These are phyloP conservation scores for Zosterops borbonicus DNA, from an alignment of 2,113 vertebrate species.

Conservation along the genomic window DNA sequence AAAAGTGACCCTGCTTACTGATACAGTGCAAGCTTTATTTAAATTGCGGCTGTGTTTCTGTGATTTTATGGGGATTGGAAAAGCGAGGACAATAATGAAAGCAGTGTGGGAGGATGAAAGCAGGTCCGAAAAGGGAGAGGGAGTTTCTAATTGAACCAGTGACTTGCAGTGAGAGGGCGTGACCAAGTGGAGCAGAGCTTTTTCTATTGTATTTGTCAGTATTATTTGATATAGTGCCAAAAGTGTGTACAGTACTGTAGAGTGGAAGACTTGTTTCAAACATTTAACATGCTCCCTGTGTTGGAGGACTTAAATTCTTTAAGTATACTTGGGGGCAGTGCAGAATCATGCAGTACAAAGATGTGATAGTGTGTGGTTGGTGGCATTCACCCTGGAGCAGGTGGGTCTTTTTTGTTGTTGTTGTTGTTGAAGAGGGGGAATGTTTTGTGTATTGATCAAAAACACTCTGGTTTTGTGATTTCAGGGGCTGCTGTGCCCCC, in stretches of 20 bases:
- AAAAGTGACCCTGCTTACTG: background rate
- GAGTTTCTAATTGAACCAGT: slow-evolving; percentile 57
- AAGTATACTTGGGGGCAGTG: background rate
- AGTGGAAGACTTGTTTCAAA: slow-evolving; percentile 14
- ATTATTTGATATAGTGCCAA: slow-evolving; percentile 36
- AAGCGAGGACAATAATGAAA: slow-evolving; percentile 33
- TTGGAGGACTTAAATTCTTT: background rate
- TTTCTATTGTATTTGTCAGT: slow-evolving; percentile 41
- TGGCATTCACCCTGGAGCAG: slow-evolving; percentile 57
- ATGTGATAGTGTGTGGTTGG: slow-evolving; percentile 16
- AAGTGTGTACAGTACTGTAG: slow-evolving; percentile 7
- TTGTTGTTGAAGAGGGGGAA: background rate
- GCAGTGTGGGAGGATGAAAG: slow-evolving; percentile 58
- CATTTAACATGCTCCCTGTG: background rate
- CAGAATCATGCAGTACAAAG: slow-evolving; percentile 57
- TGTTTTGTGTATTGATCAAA: background rate
- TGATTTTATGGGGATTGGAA: slow-evolving; percentile 32
- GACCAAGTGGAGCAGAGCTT: slow-evolving; percentile 30
- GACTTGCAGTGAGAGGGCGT: slow-evolving; percentile 59
- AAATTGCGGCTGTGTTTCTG: background rate
- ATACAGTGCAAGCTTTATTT: background rate
- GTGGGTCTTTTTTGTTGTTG: slow-evolving; percentile 9
- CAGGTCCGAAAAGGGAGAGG: slow-evolving; percentile 34
- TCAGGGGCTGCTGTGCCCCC: slow-evolving; percentile 5
- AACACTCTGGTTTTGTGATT: slow-evolving; percentile 1